Conservation (phyloP, 2,888 invertebrate species). For the Thelaira solivaga region DNA sequence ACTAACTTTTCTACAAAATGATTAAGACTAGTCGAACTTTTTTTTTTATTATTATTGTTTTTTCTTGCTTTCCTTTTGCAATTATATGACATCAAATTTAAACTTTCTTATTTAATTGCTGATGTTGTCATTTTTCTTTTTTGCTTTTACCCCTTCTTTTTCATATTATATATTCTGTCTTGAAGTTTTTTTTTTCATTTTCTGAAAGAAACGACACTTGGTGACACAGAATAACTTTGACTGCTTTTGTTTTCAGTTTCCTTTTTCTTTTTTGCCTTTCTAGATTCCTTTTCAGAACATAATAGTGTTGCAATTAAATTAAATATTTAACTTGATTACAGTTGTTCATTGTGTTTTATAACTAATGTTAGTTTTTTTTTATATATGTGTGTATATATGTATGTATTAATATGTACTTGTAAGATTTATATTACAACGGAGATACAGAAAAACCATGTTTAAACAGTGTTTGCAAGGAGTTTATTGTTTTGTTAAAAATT, state of each 20-base stretch:
- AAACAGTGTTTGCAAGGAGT: not conserved
- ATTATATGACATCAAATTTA: slow-evolving; percentile 57
- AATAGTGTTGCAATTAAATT: slow-evolving; percentile 72
- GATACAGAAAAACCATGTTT: not conserved
- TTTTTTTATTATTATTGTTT: slow-evolving; percentile 5
- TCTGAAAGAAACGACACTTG: slow-evolving; percentile 29
- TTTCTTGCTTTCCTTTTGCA: slow-evolving; percentile 41
- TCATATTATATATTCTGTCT: not conserved
- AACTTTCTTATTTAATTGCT: slow-evolving; percentile 57
- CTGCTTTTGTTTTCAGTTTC: slow-evolving; percentile 31
- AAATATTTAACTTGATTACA: slow-evolving; percentile 74
- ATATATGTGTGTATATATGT: no score
- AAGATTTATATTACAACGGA: not conserved
- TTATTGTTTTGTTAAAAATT: not conserved
- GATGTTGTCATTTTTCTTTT: slow-evolving; percentile 37
- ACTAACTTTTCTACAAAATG: slow-evolving; percentile 27
- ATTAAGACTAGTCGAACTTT: slow-evolving; percentile 41
- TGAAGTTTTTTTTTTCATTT: slow-evolving; percentile 25
- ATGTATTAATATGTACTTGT: not conserved
- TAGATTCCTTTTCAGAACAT: slow-evolving; percentile 46
- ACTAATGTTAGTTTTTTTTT: slow-evolving; percentile 27
- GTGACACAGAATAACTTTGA: slow-evolving; percentile 50
- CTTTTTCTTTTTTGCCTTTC: slow-evolving; percentile 11
- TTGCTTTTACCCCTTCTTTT: not conserved
- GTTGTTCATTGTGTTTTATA: slow-evolving; percentile 52